Evolutionary conservation across 2,888 invertebrate species (phyloP), one percentile per base, ranked within the genome.

Genomic region (Drosophila glabriapex): DNA sequence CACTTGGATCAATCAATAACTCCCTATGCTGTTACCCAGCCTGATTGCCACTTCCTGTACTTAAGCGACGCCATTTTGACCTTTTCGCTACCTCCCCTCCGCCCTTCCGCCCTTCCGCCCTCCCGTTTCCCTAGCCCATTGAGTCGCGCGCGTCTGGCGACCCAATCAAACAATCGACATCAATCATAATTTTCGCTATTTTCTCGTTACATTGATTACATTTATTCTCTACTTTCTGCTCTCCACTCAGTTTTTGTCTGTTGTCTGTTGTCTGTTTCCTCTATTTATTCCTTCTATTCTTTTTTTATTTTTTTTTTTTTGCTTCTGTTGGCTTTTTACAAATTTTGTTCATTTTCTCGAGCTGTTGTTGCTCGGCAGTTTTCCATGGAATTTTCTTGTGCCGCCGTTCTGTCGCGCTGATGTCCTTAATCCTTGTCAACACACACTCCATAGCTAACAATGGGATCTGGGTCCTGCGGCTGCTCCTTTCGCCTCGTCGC

Each of bases 141-240:
- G 16, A 14, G 9, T 29, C 28, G 46, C 19, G 22, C 73, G 63
- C 73, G 82, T 81, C 82, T 79, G 78, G 82, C 74, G 52, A 66
- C 85, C 86, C 91, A 87, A 87, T 87, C 91, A 89, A 89, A 87
- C 86, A 89, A 90, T 87, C 88, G 89, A 87, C 89, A 90, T 87
- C 89, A 87, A 90, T 90, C 89, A 90, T 87, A 84, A 90, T 90
- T 90, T 90, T 87, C 76, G 78, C 71, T 75, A 78, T 85, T 89
- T 85, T 84, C 84, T 89, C 56, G 70, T 71, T 76, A 73, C 86
- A 89, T 83, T 90, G 89, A 85, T 85, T 85, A 83, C 89, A 89
- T 89, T 89, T 82, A 82, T 87, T 62, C 70, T 61, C 53, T 50
- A 39, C 49, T 35, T 35, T 43, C 37, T 56, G 50, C 49, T 39